Evolutionary conservation across 92 coral and sea anemone genomes (phyloP), one percentile per base, ranked within the genome.

Genomic region (Parazoanthus atlanticus): DNA sequence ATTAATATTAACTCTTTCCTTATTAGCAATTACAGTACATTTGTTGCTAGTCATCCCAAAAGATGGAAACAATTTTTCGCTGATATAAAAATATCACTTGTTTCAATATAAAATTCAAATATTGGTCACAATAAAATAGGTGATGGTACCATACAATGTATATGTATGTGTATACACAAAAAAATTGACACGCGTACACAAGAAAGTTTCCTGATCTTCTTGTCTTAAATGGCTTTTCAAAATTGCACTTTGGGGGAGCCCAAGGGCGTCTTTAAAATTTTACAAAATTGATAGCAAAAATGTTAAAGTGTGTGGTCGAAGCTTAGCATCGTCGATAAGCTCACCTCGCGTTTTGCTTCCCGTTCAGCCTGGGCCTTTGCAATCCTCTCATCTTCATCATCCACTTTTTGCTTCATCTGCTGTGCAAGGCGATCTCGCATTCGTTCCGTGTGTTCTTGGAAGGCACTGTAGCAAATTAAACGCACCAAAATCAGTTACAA

Each of bases 311-410:
- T 52, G 58, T 13, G 58, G 21, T 52, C 19, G 69, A 61, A 25
- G n/a, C 28, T 23, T 25, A 38, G 76, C 36, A 23, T 30, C 11
- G n/a, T 5, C 19, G 46, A 28, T 65, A 1, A 17, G 1, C 72
- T 72, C 23, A 93, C 98, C 92, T 96, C 99, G 23, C 98, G 88
- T 72, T 95, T 94, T 13, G 88, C 89, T 49, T 97, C 99, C 85
- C 98, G 89, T 78, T 97, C 99, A 26, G 96, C 98, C n/a, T 94
- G 92, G 25, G 99, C 95, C 73, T 95, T 95, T 0, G 99, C 99
- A 89, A 97, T 96, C 16, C 99, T 89, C 78, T 95, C 99, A 74
- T 97, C 99, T 89, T 97, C 99, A 80, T 97, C 93, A 86, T 97
- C 98, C 26, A 97, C 99, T 88, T 95, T 88, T 40, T 97, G 98